Percentiles rank a stretch among this genome's conserved stretches.
phyloP scores from a whole-genome alignment of 1,140 invertebrate genomes.

The Neodiprion pinetum region DNA sequence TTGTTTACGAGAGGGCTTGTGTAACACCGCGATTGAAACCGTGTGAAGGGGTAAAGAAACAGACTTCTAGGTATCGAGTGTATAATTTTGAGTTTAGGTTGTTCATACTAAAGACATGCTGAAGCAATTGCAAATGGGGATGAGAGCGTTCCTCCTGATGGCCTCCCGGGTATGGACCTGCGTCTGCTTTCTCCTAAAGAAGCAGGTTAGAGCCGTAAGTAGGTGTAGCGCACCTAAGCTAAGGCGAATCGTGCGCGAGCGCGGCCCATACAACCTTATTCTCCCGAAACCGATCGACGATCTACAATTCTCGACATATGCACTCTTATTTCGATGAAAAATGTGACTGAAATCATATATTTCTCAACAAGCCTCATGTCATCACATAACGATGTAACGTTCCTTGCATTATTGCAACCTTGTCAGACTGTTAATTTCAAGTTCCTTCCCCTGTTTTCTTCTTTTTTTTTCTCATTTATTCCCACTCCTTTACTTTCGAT shows the following conservation, averaged over 20 bases:
- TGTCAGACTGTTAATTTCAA: no score
- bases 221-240: conserved; percentile 49
- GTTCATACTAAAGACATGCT: conserved; percentile 72
- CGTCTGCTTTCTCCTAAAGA: conserved; percentile 94
- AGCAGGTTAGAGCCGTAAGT: conserved; percentile 95
- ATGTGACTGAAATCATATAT: no score
- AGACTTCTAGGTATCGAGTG: not conserved
- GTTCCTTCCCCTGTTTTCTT: conserved; percentile 22
- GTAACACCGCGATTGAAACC: not conserved
- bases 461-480: conserved; percentile 18
- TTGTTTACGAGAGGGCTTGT: not conserved
- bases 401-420: no score
- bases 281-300: not conserved
- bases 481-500: conserved; percentile 6
- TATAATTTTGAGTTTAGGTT: not conserved
- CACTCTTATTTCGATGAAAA: no score
- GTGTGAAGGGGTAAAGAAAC: not conserved
- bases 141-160: conserved; percentile 92
- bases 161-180: conserved; percentile 98
- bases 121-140: conserved; percentile 96
- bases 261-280: not conserved
- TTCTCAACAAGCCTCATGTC: no score
- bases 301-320: not conserved
- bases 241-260: not conserved
- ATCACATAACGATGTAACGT: no score